phyloP scores from a whole-genome alignment of 2,888 invertebrate genomes.

The Erebia palarica region DNA sequence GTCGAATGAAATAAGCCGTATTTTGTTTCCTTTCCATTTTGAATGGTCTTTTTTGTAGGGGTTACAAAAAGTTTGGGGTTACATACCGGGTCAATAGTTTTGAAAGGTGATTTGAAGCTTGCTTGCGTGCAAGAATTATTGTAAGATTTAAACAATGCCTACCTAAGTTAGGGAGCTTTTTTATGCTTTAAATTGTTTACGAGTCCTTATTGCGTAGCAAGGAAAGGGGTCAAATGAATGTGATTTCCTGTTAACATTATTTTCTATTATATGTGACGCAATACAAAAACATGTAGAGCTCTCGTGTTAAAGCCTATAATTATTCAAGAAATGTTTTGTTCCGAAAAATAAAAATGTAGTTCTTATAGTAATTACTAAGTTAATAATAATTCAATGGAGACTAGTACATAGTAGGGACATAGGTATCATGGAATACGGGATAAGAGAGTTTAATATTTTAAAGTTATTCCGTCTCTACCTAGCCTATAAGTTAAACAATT shows the following conservation, averaged over 20 bases:
- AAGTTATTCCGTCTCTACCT: too few species aligned
- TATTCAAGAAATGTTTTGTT: background rate
- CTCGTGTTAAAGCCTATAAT: background rate
- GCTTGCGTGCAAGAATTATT: constrained; percentile 28
- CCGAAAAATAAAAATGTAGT: background rate
- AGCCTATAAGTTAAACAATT: background rate
- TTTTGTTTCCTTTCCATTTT: constrained; percentile 74
- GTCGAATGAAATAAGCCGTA: constrained; percentile 79
- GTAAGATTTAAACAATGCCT: constrained; percentile 32
- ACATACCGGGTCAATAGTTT: constrained; percentile 40
- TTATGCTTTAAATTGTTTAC: constrained; percentile 12
- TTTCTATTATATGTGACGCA: constrained; percentile 4
- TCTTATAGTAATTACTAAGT: too few species aligned
- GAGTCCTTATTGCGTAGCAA: constrained; percentile 5
- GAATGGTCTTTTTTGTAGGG: constrained; percentile 57
- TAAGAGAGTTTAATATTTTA: too few species aligned
- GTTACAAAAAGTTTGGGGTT: constrained; percentile 41
- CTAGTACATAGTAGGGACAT: too few species aligned
- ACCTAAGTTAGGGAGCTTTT: constrained; percentile 20
- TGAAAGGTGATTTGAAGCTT: constrained; percentile 27
- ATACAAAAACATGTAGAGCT: background rate
- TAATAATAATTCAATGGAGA: too few species aligned
- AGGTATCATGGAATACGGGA: too few species aligned
- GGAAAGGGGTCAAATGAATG: constrained; percentile 17
- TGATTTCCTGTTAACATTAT: constrained; percentile 20